Evolutionary conservation across 2,888 invertebrate species (phyloP), one percentile per base, ranked within the genome.

Genomic region (Spicauda simplicius): DNA sequence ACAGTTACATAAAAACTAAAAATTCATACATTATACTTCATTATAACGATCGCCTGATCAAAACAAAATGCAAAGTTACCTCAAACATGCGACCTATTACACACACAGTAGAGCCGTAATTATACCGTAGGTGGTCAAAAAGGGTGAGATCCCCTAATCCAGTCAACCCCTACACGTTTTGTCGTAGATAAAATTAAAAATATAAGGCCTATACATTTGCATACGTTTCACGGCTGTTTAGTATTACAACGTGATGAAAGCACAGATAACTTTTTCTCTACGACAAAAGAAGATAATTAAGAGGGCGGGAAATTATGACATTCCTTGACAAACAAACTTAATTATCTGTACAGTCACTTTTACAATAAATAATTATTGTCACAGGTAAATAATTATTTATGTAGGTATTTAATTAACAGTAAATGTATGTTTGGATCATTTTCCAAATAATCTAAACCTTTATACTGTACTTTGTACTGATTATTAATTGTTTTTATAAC

Each of bases 91-190:
- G 70, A 71, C 55, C 60, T 75, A 74, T 54, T 19, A 10, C n/a
- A 53, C 30, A n/a, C 19, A 12, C 14, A 7, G 56, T 72, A 74
- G 68, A 67, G 73, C 71, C 64, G 33, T 65, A 71, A 74, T 73
- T 73, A 3, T 52, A 37, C 64, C 73, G 70, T 52, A 25, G 2
- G 10, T 12, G 11, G 4, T n/a, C 10, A 7, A 37, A 76, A 84
- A 82, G 87, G 87, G 85, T 83, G 81, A 74, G 70, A 74, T 76
- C 85, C 85, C 87, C 84, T 80, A 81, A 80, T 82, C 77, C 78
- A 75, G 76, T 76, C 73, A 73, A 73, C 77, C 75, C 79, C 78
- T 76, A 74, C 68, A 73, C 79, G 80, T 78, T 80, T 76, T 76
- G 76, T 77, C 72, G 76, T 65, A 78, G 79, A 83, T 81, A 75